A percentile compares a stretch with the other conserved stretches of the same genome.
These are phyloP conservation scores for Trichoplusia ni DNA, from an alignment of 1,140 invertebrate genomes.

Conservation along the genomic window DNA sequence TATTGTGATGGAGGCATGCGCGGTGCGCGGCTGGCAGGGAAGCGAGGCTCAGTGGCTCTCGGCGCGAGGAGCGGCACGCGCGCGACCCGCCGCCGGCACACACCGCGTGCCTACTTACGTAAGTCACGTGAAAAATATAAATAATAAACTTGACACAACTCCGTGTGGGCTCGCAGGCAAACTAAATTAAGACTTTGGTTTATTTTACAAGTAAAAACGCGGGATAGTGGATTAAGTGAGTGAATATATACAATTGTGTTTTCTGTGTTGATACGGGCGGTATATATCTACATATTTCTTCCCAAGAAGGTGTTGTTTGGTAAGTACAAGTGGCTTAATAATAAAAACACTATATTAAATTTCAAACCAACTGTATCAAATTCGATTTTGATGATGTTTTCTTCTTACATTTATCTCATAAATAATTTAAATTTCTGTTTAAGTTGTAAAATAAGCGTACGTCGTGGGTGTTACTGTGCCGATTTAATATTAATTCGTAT, in stretches of 20 bases:
- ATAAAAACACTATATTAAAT: too few species aligned
- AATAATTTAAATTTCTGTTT: too few species aligned
- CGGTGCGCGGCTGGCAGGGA: slow-evolving; percentile 47
- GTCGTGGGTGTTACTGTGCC: too few species aligned
- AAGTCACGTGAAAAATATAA: slow-evolving; percentile 55
- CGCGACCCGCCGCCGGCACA: slow-evolving; percentile 31
- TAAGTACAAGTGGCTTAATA: slow-evolving; percentile 14
- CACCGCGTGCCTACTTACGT: slow-evolving; percentile 64
- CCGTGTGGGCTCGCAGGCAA: not conserved
- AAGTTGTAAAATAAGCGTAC: too few species aligned
- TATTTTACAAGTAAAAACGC: not conserved
- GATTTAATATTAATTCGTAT: too few species aligned
- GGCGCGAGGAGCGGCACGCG: slow-evolving; percentile 52
- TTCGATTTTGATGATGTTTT: too few species aligned
- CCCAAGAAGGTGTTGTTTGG: slow-evolving; percentile 23
- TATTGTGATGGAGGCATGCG: slow-evolving; percentile 70
- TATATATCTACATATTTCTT: slow-evolving; percentile 17
- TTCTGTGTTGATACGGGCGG: slow-evolving; percentile 23
- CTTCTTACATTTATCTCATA: too few species aligned
- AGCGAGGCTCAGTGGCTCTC: slow-evolving; percentile 57
- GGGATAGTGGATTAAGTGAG: slow-evolving; percentile 24
- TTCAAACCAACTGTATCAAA: too few species aligned
- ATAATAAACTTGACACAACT: slow-evolving; percentile 32
- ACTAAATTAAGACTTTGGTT: not conserved
- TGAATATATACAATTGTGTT: slow-evolving; percentile 30